A percentile compares a stretch with the other conserved stretches of the same genome.
Evolutionary conservation across 2,113 vertebrate species (phyloP).

Genomic region (Serilophus lunatus): DNA sequence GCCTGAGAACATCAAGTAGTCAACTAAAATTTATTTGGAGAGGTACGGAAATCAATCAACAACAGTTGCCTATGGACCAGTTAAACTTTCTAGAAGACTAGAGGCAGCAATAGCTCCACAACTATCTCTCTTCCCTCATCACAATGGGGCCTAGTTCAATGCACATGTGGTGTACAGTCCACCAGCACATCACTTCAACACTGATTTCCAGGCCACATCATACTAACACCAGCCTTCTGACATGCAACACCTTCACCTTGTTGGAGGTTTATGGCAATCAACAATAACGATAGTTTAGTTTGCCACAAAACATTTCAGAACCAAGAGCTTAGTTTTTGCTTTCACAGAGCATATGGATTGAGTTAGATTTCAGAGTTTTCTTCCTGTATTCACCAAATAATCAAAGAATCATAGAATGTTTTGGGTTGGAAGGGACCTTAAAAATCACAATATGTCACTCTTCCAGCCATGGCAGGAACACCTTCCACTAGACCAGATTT

Average conservation of each 20-base stretch:
- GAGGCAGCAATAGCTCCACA: neutral
- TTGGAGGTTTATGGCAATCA: neutral
- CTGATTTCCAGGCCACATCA: neutral
- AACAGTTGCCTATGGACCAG: neutral
- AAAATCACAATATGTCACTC: neutral
- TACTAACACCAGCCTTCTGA: neutral
- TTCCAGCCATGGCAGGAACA: neutral
- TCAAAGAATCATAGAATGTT: neutral
- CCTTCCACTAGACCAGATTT: neutral
- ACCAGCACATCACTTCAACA: neutral
- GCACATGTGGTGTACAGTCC: neutral
- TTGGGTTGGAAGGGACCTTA: neutral
- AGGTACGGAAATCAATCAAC: neutral
- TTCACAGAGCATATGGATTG: neutral
- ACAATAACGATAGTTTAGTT: neutral
- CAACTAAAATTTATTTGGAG: neutral
- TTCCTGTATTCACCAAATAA: neutral
- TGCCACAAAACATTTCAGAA: neutral
- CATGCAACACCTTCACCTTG: neutral
- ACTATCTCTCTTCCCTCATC: neutral
- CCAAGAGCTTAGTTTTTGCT: rapidly evolving
- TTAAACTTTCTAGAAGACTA: neutral
- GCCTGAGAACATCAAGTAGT: neutral
- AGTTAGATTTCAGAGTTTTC: neutral
- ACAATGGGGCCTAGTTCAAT: rapidly evolving